Evolutionary conservation across 2,888 invertebrate species (phyloP), one percentile per base, ranked within the genome.

Genomic region (Neoaliturus tenellus): DNA sequence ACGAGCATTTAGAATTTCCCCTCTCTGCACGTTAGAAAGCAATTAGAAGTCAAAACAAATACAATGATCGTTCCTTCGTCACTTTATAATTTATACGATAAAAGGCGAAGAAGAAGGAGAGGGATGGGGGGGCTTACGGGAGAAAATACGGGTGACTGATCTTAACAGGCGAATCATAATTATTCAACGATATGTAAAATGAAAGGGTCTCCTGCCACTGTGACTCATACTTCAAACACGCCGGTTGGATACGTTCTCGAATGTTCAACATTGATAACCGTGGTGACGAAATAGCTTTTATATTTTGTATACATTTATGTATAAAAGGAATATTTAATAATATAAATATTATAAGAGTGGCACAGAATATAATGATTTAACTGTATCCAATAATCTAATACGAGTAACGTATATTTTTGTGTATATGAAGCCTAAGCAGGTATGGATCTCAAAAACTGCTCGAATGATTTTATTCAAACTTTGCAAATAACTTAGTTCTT

Each of bases 161-260:
- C 48, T 44, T 75, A 75, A 44, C 48, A 44, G 48, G 75, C 41
- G 75, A 41, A 62, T 35, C 48, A 44, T 75, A 75, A 75, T 75
- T 75, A 41, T 75, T 44, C 75, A 75, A 44, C 75, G 44, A 44
- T 28, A 75, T 75, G 75, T 75, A 44, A 75, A 75, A 75, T 75
- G 41, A 75, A 71, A 71, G 75, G 44, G 75, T 75, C 75, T 35
- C 39, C 14, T 23, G 6, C n/a, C 33, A 17, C 41, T 33, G 75
- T 75, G 75, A 44, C 75, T 75, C 75, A 75, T 28, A 17, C 48
- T 25, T 48, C n/a, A 20, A 39, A 33, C 23, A n/a, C 39, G 17
- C 3, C 69, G 17, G n/a, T 33, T 33, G 39, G 35, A 8, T 33
- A 12, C 31, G 2, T 23, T 39, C 20, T 39, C 69, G 39, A 69